Conservation (phyloP, 64 coral and sea anemone species). For the Montipora capricornis region DNA sequence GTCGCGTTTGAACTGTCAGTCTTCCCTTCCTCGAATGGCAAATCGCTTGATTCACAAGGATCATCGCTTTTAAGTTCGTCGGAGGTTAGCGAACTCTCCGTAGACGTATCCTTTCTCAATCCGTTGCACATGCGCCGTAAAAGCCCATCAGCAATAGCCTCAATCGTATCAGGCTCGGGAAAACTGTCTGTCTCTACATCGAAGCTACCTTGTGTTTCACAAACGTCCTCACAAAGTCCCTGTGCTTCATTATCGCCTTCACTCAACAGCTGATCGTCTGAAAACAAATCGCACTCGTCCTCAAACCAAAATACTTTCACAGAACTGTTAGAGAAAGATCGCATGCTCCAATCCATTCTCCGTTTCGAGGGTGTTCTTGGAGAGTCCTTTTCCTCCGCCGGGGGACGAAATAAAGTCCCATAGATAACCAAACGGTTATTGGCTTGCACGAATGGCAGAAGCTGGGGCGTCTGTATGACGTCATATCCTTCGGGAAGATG, state of each 20-base stretch:
- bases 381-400: constrained; percentile 78
- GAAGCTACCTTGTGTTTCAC: constrained; percentile 48
- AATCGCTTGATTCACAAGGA: background rate
- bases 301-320: constrained; percentile 98
- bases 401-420: constrained; percentile 79
- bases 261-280: constrained; percentile 74
- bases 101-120: background rate
- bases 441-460: constrained; percentile 63
- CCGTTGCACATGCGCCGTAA: constrained; percentile 18
- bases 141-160: constrained; percentile 44
- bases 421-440: constrained; percentile 75
- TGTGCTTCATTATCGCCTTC: constrained; percentile 47
- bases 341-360: constrained; percentile 80
- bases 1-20: background rate
- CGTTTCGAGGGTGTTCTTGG: constrained; percentile 54
- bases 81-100: background rate
- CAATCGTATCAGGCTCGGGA: constrained; percentile 24
- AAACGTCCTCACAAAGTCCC: background rate
- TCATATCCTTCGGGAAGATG: constrained; percentile 93
- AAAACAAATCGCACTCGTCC: constrained; percentile 79
- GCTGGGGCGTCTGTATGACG: constrained; percentile 77
- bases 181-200: constrained; percentile 23
- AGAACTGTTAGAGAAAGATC: constrained; percentile 81
- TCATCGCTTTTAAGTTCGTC: background rate
- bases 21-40: background rate